Conservation (phyloP, 2,888 invertebrate genomes). For the Drosophila maculinotata region DNA sequence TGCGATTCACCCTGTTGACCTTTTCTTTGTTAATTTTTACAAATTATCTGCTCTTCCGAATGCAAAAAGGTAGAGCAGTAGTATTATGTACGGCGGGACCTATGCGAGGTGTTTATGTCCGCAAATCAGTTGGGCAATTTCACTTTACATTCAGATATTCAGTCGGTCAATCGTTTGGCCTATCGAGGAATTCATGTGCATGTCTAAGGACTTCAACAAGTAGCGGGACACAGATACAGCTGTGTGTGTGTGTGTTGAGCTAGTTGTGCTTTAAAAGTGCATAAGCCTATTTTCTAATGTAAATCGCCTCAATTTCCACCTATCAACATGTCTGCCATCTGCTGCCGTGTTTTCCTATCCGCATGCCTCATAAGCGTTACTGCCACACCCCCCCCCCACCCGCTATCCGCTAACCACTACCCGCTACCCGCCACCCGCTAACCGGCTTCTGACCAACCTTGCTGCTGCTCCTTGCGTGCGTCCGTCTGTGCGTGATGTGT, state of each 20-base stretch:
- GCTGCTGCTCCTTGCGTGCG: slow-evolving; percentile 32
- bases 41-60: slow-evolving; percentile 26
- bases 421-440: background rate
- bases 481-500: slow-evolving; percentile 14
- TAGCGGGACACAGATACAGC: slow-evolving; percentile 13
- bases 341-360: slow-evolving; percentile 14
- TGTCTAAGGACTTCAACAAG: slow-evolving; percentile 28
- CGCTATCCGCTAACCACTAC: background rate
- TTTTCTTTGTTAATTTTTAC: slow-evolving; percentile 38
- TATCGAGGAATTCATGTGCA: too few species aligned
- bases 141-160: slow-evolving; percentile 18
- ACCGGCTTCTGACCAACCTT: too few species aligned
- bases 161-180: slow-evolving; percentile 32
- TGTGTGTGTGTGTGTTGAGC: background rate
- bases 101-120: slow-evolving; percentile 6
- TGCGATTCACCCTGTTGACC: background rate
- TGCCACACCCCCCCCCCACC: too few species aligned
- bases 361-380: slow-evolving; percentile 1
- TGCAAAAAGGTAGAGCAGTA: background rate
- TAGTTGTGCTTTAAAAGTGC: slow-evolving; percentile 29
- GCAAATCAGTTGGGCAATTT: slow-evolving; percentile 23
- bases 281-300: slow-evolving; percentile 62
- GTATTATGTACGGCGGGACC: background rate
- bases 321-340: slow-evolving; percentile 78
- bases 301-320: slow-evolving; percentile 80